Evolutionary conservation across 2,797 vertebrate genomes (phyloP).

Genomic region (Platalea minor): DNA sequence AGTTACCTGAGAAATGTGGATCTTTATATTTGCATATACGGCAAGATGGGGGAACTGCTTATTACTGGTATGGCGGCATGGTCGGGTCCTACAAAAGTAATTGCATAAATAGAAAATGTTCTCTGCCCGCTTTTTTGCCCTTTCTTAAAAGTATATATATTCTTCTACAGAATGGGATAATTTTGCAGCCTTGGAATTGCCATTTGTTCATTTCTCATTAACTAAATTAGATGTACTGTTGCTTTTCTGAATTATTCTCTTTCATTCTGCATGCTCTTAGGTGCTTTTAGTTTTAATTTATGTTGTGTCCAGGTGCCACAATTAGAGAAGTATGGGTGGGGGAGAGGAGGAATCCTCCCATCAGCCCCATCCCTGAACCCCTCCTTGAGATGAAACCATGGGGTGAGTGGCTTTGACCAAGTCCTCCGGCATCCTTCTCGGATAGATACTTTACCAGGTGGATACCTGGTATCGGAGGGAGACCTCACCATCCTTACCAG

Average conservation of each 20-base stretch:
- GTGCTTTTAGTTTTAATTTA: neutral
- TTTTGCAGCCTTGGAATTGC: neutral
- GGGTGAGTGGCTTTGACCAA: neutral
- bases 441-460: neutral
- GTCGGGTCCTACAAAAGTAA: neutral
- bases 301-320: neutral
- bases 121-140: neutral
- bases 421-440: neutral
- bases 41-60: accelerated
- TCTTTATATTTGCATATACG: neutral
- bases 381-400: accelerated
- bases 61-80: neutral
- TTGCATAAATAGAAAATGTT: neutral
- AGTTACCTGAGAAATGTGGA: neutral
- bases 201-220: neutral
- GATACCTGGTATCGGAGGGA: accelerated
- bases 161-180: neutral
- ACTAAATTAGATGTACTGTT: neutral
- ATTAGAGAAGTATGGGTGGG: neutral
- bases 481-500: neutral
- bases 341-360: neutral
- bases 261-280: neutral
- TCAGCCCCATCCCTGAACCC: neutral
- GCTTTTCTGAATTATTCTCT: neutral
- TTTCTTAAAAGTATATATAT: neutral